Percentiles rank a stretch among this genome's conserved stretches.
These are phyloP conservation scores for Kuschelorhynchus macadamiae DNA, from an alignment of 2,888 invertebrate genomes.

Conservation along the genomic window DNA sequence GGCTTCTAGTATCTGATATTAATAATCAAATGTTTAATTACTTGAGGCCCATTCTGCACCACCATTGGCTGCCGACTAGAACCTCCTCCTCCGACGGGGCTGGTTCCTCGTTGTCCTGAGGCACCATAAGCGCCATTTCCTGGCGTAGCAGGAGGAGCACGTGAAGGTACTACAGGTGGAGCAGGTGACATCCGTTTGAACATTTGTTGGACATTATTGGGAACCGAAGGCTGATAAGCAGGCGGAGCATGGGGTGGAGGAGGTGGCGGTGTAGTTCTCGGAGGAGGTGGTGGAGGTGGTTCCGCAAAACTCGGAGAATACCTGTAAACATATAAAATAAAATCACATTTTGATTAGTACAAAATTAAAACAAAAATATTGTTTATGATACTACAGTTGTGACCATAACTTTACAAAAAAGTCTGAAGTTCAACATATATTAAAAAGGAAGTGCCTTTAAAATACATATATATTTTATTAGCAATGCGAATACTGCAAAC, in stretches of 20 bases:
- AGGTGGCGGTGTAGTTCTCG: constrained; percentile 76
- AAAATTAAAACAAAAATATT: too few species aligned
- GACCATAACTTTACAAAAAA: too few species aligned
- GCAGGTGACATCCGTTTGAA: constrained; percentile 85
- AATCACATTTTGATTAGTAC: neutral
- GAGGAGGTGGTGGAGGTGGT: constrained; percentile 72
- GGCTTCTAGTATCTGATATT: too few species aligned
- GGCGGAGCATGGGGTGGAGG: constrained; percentile 75
- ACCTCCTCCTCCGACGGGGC: constrained; percentile 74
- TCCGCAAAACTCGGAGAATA: constrained; percentile 79
- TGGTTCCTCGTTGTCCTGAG: constrained; percentile 70
- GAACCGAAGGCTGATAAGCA: constrained; percentile 71
- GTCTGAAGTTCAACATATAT: neutral
- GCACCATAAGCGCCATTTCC: constrained; percentile 54
- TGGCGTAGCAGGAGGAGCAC: constrained; percentile 77
- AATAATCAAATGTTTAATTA: too few species aligned
- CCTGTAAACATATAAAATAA: constrained; percentile 60
- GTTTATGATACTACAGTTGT: too few species aligned
- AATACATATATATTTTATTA: too few species aligned
- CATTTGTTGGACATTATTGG: constrained; percentile 78
- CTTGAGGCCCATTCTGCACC: constrained; percentile 71
- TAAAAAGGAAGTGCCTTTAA: too few species aligned
- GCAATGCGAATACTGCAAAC: too few species aligned
- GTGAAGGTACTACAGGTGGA: constrained; percentile 75
- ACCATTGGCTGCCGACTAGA: constrained; percentile 81